Evolutionary conservation across 2,113 vertebrate genomes (phyloP).

Genomic region (Lagopus muta): DNA sequence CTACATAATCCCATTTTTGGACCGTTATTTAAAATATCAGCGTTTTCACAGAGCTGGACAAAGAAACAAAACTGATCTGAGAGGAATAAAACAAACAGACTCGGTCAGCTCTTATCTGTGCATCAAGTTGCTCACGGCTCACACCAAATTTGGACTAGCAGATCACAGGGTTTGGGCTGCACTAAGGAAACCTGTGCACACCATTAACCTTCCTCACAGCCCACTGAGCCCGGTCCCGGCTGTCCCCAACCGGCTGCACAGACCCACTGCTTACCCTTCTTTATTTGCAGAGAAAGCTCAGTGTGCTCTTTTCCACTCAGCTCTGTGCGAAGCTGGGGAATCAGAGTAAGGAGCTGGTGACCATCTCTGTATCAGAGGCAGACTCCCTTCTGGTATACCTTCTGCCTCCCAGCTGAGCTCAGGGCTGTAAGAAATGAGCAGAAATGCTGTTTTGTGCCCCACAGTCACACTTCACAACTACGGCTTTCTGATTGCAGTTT

Average conservation of each 20-base stretch:
- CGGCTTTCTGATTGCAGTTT: not conserved
- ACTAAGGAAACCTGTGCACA: accelerated
- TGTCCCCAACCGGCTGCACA: not conserved
- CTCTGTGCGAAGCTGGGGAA: not conserved
- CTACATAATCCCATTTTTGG: slow-evolving; percentile 44
- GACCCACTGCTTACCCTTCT: not conserved
- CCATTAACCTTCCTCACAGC: not conserved
- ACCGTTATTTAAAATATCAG: slow-evolving; percentile 34
- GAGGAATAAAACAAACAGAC: not conserved
- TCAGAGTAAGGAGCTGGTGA: not conserved
- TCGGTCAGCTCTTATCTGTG: not conserved
- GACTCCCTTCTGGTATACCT: not conserved
- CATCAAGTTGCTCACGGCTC: not conserved
- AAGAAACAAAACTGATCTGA: not conserved
- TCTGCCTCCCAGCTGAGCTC: accelerated
- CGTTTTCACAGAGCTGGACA: not conserved
- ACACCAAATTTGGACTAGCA: accelerated
- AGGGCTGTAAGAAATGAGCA: accelerated
- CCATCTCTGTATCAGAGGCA: not conserved
- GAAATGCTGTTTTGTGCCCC: accelerated
- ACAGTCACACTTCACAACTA: accelerated
- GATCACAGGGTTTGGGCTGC: not conserved
- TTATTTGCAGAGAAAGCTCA: not conserved
- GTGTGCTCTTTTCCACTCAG: not conserved
- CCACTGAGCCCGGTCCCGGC: not conserved